Evolutionary conservation across 2,888 invertebrate genomes (phyloP).

Genomic region (Branchinecta sandiegonensis): DNA sequence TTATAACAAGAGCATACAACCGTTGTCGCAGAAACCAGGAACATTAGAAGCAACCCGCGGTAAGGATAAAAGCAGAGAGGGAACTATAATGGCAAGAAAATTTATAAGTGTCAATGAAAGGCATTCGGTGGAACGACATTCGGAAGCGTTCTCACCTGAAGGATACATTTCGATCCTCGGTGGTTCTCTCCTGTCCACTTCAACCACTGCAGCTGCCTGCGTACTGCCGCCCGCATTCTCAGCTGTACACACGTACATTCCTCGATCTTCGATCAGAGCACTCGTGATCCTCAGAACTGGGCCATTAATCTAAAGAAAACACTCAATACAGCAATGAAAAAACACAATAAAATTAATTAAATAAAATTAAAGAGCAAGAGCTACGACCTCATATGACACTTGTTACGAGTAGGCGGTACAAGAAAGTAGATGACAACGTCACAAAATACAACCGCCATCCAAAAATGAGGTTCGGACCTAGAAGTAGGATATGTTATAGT

Average conservation of each 20-base stretch:
- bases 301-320: slow-evolving; percentile 40
- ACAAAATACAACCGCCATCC: neutral
- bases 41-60: too few species aligned
- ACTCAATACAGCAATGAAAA: slow-evolving; percentile 16
- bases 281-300: slow-evolving; percentile 50
- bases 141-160: neutral
- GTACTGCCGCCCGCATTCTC: slow-evolving; percentile 45
- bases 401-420: neutral
- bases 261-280: slow-evolving; percentile 55
- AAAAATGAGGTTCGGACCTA: too few species aligned
- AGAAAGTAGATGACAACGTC: neutral
- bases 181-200: slow-evolving; percentile 68
- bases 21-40: too few species aligned
- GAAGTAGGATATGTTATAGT: too few species aligned
- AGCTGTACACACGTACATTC: slow-evolving; percentile 67
- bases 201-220: slow-evolving; percentile 55
- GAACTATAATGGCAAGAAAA: too few species aligned
- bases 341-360: neutral
- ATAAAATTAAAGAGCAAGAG: too few species aligned
- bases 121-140: too few species aligned
- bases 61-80: too few species aligned
- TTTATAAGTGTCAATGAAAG: too few species aligned
- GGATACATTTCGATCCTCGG: slow-evolving; percentile 68
- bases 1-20: too few species aligned
- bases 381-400: too few species aligned